Conservation (phyloP, 2,113 vertebrate genomes). For the Taxidea taxus region DNA sequence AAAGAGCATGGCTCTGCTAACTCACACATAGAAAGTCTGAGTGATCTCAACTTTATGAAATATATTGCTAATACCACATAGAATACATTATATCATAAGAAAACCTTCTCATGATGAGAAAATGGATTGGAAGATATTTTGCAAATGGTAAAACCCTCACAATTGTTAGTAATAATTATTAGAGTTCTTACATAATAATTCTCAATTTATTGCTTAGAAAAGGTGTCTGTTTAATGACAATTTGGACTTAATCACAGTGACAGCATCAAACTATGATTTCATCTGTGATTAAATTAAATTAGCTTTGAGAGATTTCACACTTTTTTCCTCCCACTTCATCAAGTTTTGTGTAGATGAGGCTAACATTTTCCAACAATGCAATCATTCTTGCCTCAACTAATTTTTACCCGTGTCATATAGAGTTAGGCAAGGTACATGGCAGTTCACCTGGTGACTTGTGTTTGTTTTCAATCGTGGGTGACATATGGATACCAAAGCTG, state of each 20-base stretch:
- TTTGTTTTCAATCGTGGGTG: neutral
- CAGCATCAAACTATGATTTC: neutral
- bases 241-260: neutral
- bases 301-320: neutral
- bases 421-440: neutral
- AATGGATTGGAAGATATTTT: neutral
- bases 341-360: neutral
- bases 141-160: neutral
- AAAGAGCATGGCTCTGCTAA: neutral
- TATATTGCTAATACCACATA: neutral
- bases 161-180: neutral
- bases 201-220: constrained; percentile 1
- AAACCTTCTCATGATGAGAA: neutral
- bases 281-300: neutral
- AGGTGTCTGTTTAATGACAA: neutral
- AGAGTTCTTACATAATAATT: neutral
- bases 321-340: neutral
- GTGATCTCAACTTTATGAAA: neutral
- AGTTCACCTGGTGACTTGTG: neutral
- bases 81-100: neutral
- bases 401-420: neutral
- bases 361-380: neutral
- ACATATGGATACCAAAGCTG: neutral
- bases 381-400: neutral
- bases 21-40: neutral